Evolutionary conservation across 2,113 vertebrate genomes (phyloP).

Genomic region (Fulica atra): DNA sequence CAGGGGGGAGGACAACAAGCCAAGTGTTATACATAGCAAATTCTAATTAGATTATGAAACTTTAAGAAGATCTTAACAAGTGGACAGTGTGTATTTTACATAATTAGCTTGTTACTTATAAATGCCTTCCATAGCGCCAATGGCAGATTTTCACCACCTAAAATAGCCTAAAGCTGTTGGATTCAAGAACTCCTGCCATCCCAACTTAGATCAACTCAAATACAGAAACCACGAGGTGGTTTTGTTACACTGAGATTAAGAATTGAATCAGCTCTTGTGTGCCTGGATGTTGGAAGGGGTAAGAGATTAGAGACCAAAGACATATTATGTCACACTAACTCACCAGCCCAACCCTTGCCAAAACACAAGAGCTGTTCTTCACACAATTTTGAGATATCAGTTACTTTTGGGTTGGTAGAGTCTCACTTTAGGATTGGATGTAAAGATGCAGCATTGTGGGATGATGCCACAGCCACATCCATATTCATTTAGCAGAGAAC

Average conservation of each 20-base stretch:
- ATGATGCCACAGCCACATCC: slow-evolving; percentile 14
- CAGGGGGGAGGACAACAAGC: slow-evolving; percentile 7
- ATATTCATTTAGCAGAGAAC: not conserved
- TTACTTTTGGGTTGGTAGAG: not conserved
- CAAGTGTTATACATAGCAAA: slow-evolving; percentile 49
- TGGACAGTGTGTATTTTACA: slow-evolving; percentile 57
- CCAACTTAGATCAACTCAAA: slow-evolving; percentile 63
- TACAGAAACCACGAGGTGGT: slow-evolving; percentile 44
- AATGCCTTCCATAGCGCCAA: slow-evolving; percentile 52
- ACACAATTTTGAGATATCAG: not conserved
- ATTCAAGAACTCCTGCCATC: slow-evolving; percentile 48
- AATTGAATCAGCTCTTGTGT: slow-evolving; percentile 61
- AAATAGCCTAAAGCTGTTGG: slow-evolving; percentile 64
- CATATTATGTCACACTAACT: not conserved
- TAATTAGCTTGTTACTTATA: slow-evolving; percentile 62
- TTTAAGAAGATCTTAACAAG: slow-evolving; percentile 64
- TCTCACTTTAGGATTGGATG: not conserved
- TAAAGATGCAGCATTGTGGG: not conserved
- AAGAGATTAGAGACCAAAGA: slow-evolving; percentile 27
- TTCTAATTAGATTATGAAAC: slow-evolving; percentile 63
- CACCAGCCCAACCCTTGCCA: not conserved
- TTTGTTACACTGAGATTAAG: slow-evolving; percentile 41
- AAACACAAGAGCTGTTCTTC: not conserved
- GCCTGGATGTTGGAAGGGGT: slow-evolving; percentile 22
- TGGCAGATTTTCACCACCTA: slow-evolving; percentile 55